A percentile compares a stretch with the other conserved stretches of the same genome.
phyloP scores from a whole-genome alignment of 2,888 invertebrate species.

The Lasioglossum morio region DNA sequence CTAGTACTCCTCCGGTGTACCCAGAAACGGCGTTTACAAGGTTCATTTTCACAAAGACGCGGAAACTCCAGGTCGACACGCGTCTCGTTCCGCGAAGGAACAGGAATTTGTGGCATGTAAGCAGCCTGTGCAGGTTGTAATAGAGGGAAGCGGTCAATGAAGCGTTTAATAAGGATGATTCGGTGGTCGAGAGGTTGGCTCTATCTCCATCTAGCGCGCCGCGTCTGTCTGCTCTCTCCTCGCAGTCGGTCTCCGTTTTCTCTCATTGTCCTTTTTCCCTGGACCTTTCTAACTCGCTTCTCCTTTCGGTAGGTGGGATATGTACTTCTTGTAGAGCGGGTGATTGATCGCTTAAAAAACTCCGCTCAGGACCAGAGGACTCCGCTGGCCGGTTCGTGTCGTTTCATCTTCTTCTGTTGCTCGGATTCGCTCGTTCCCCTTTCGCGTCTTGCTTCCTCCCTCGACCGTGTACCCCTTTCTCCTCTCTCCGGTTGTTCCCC shows the following conservation, averaged over 20 bases:
- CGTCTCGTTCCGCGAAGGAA: slow-evolving; percentile 29
- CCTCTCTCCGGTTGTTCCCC: slow-evolving; percentile 5
- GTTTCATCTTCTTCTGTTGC: slow-evolving; percentile 35
- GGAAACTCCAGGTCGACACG: slow-evolving; percentile 1
- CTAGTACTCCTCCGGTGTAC: not conserved
- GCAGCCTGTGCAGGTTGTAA: slow-evolving; percentile 34
- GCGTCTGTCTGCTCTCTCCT: not conserved
- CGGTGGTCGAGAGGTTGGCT: slow-evolving; percentile 48
- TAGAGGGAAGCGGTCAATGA: slow-evolving; percentile 65
- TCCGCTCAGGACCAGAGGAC: slow-evolving; percentile 60
- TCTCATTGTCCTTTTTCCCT: slow-evolving; percentile 44
- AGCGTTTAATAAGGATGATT: slow-evolving; percentile 75
- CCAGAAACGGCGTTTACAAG: not conserved
- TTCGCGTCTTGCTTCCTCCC: slow-evolving; percentile 37
- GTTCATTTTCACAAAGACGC: slow-evolving; percentile 21
- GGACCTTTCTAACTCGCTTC: slow-evolving; percentile 54
- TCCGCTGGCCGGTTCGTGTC: slow-evolving; percentile 42
- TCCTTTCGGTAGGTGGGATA: slow-evolving; percentile 77
- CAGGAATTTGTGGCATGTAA: slow-evolving; percentile 48
- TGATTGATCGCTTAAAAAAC: slow-evolving; percentile 82
- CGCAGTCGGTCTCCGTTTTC: slow-evolving; percentile 33
- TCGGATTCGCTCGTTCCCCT: slow-evolving; percentile 23
- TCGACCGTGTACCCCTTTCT: not conserved
- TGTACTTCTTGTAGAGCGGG: slow-evolving; percentile 78
- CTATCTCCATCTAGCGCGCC: slow-evolving; percentile 28